Conservation (phyloP, 2,888 invertebrate species). For the Harpalus rufipes region DNA sequence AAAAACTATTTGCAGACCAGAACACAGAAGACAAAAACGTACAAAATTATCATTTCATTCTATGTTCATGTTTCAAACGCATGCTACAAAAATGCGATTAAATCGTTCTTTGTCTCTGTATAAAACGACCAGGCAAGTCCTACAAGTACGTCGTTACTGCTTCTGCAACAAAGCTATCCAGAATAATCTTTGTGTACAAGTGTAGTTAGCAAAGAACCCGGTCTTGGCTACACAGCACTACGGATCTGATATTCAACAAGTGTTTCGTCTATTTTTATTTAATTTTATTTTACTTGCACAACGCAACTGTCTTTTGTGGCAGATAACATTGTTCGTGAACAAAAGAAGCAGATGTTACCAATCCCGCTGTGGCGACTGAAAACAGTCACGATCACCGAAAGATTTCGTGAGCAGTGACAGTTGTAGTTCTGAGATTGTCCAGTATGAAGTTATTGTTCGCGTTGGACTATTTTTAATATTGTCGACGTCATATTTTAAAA, state of each 20-base stretch:
- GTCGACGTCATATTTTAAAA: not conserved
- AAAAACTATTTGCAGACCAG: no score
- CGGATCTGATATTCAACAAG: constrained; percentile 49
- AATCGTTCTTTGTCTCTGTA: no score
- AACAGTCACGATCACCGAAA: constrained; percentile 15
- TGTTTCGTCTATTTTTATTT: constrained; percentile 48
- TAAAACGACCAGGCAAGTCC: no score
- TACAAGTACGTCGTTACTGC: not conserved
- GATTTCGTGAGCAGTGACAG: constrained; percentile 25
- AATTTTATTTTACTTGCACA: constrained; percentile 43
- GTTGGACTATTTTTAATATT: not conserved
- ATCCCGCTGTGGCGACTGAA: not conserved
- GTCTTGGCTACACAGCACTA: not conserved
- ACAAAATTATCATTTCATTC: no score
- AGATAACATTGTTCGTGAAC: constrained; percentile 34
- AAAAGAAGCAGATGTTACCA: constrained; percentile 49
- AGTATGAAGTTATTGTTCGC: not conserved
- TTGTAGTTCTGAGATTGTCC: constrained; percentile 28
- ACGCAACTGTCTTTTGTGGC: constrained; percentile 51
- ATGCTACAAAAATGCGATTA: no score
- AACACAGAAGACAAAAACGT: no score
- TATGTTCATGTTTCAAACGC: no score
- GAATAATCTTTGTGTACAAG: not conserved
- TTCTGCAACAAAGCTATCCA: constrained; percentile 1
- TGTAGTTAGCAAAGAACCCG: not conserved